Base-by-base conservation (phyloP, 2,113 vertebrate genomes). In the Forbesichthys agassizii region DNA sequence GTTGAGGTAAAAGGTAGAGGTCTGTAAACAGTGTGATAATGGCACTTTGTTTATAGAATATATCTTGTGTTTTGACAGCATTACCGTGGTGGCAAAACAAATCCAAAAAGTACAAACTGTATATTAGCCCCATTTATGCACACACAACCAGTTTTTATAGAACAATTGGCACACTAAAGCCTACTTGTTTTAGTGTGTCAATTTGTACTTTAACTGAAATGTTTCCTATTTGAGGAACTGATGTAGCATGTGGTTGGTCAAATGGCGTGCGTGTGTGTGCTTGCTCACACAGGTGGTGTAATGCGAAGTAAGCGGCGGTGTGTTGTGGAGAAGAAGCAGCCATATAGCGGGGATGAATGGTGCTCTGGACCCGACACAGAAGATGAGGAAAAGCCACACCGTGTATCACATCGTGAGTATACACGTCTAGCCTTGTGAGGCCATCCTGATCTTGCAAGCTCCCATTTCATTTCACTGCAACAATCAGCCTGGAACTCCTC, bases 291-390 rank as follows among this genome's bases (percentile, higher is more conserved):
- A 86, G 96, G 97, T 81, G 93, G 95, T 72, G 94, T 95, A 64
- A 94, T 96, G 61, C 94, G 98, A 12, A 97, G 96, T 70, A 99
- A 99, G 86, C 91, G 98, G 0, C 94, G 97, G 16, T 99, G 98
- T 16, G 98, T 99, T 74, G 88, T 99, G 89, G 96, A 98, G 72
- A 93, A 96, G 90, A 99, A 99, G 80, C 97, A 98, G 91, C 97
- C 97, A 0, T 99, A 99, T 83, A 99, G 98, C 0, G 98, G 98
- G 46, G 98, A 99, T 74, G 98, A 99, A 74, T 99, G 98, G 98
- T 99, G 96, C 85, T 99, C 98, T 0, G 98, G 97, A 9, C 95
- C 95, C 0, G 96, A 98, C 88, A 98, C 95, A 0, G 97, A 98
- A 3, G 98, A 99, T 0, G 93, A 94, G 65, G 96, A 99, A 87